Evolutionary conservation across 1,140 invertebrate genomes (phyloP).

Genomic region (Megathymus violae): DNA sequence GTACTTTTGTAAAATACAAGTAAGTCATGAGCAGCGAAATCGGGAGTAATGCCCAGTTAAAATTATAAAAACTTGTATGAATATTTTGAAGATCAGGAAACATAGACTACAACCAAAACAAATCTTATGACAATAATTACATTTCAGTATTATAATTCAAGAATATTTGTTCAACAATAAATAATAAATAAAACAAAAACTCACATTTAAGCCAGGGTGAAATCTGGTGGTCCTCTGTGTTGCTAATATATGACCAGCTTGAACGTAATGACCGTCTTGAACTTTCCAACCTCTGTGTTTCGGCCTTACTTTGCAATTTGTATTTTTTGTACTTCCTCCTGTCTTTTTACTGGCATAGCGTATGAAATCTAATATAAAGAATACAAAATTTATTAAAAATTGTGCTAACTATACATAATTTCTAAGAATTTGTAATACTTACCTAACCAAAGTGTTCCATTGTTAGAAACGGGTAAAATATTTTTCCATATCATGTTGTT

Average conservation of each 20-base stretch:
- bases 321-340: constrained; percentile 86
- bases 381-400: background rate
- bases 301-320: constrained; percentile 85
- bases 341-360: constrained; percentile 89
- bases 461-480: constrained; percentile 30
- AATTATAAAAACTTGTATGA: too few species aligned
- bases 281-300: constrained; percentile 90
- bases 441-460: constrained; percentile 35
- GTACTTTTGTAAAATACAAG: too few species aligned
- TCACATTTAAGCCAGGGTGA: constrained; percentile 92
- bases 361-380: constrained; percentile 64
- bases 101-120: too few species aligned
- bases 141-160: background rate
- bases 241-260: constrained; percentile 87
- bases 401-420: background rate
- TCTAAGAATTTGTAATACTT: constrained; percentile 4
- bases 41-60: too few species aligned
- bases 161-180: background rate
- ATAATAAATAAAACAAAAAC: constrained; percentile 31
- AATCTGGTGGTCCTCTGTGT: constrained; percentile 88
- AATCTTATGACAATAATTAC: too few species aligned
- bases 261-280: constrained; percentile 87
- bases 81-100: too few species aligned
- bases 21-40: too few species aligned
- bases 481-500: constrained; percentile 24